phyloP scores from a whole-genome alignment of 2,113 vertebrate species.

The Ursus arctos region DNA sequence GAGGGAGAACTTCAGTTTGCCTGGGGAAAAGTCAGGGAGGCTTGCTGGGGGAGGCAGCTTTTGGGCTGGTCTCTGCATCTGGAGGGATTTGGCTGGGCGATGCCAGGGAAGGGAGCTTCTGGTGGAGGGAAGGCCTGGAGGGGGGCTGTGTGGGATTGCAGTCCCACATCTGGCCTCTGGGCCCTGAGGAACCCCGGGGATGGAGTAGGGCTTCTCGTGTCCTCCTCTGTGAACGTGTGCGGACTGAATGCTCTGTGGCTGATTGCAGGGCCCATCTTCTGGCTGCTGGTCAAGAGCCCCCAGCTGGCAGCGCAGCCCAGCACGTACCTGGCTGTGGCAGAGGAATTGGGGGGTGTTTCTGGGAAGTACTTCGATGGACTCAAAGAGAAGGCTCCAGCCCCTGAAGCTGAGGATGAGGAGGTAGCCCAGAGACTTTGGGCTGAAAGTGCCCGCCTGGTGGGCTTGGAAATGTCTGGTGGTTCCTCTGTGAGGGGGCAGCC shows the following conservation, averaged over 20 bases:
- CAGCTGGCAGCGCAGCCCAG: slow-evolving; percentile 90
- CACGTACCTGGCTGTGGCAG: slow-evolving; percentile 89
- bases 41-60: slow-evolving; percentile 7
- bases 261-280: slow-evolving; percentile 91
- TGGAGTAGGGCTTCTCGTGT: fast-evolving
- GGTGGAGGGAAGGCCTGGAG: background rate
- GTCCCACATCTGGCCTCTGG: background rate
- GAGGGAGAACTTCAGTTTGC: background rate
- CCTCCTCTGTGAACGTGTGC: background rate
- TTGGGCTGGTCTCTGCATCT: background rate
- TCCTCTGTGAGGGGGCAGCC: background rate
- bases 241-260: background rate
- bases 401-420: slow-evolving; percentile 90
- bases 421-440: slow-evolving; percentile 90
- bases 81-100: background rate
- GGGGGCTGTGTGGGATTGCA: background rate
- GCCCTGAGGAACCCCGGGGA: background rate
- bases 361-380: slow-evolving; percentile 92
- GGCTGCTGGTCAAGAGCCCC: slow-evolving; percentile 91
- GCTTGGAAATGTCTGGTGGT: slow-evolving; percentile 81
- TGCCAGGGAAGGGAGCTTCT: background rate
- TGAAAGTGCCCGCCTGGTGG: slow-evolving; percentile 90
- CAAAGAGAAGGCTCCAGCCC: slow-evolving; percentile 90
- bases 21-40: background rate
- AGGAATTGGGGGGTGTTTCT: slow-evolving; percentile 89